Evolutionary conservation across 30 jellyfish, hydroid and myxozoan genomes (phyloP), one percentile per base, ranked within the genome.

Genomic region (Turritopsis dohrnii): DNA sequence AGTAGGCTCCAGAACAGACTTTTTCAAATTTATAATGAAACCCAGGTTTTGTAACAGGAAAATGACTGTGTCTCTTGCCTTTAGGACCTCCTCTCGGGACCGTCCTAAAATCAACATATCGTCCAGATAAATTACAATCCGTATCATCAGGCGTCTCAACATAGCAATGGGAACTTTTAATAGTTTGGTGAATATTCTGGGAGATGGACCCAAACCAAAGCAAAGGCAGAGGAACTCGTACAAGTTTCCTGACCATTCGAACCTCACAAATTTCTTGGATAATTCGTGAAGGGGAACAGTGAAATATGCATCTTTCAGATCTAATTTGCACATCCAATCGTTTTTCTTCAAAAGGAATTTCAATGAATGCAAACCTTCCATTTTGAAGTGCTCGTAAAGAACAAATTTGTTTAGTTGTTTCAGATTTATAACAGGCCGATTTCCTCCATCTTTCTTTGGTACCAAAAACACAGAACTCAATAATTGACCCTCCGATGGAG

Each of bases 261-360:
- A 60, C 73, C 73, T 60, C 0, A 60, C 73, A 60, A 60, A 0
- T 60, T 60, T 0, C 21, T 60, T 60, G 73, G 73, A 60, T 18
- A 60, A 60, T 18, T 60, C 21, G 73, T 60, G 73, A 21, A 60
- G 73, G 19, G 73, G 73, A 60, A 60, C 73, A 60, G n/a, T n/a
- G n/a, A n/a, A n/a, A n/a, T n/a, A n/a, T n/a, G n/a, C n/a, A n/a
- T n/a, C n/a, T n/a, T n/a, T n/a, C n/a, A n/a, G n/a, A n/a, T n/a
- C n/a, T n/a, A n/a, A n/a, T n/a, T n/a, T n/a, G n/a, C n/a, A n/a
- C n/a, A n/a, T n/a, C n/a, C n/a, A n/a, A n/a, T n/a, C n/a, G n/a
- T n/a, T n/a, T n/a, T n/a, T n/a, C n/a, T n/a, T n/a, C n/a, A n/a
- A n/a, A n/a, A n/a, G n/a, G n/a, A n/a, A n/a, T n/a, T n/a, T n/a